These are phyloP conservation scores for Silurus glanis DNA, from an alignment of 2,113 vertebrate genomes.

Conservation along the genomic window DNA sequence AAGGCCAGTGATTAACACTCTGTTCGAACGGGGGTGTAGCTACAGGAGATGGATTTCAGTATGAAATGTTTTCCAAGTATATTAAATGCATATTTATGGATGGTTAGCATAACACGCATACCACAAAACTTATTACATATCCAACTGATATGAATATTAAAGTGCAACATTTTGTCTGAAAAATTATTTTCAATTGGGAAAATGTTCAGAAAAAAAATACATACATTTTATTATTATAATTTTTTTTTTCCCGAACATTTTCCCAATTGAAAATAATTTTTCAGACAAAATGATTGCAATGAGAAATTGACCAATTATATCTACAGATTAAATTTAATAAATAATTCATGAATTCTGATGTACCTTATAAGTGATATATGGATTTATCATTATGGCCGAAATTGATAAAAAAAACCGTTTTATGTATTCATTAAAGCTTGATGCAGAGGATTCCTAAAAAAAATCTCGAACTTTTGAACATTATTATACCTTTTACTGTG, in stretches of 20 bases:
- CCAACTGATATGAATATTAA: background rate
- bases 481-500: background rate
- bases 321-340: too few relatives aligned
- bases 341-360: too few relatives aligned
- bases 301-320: too few relatives aligned
- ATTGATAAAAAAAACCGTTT: too few relatives aligned
- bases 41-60: background rate
- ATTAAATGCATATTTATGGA: background rate
- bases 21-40: background rate
- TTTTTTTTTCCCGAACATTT: too few relatives aligned
- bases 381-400: too few relatives aligned
- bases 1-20: background rate
- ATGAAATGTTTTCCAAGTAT: background rate
- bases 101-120: background rate
- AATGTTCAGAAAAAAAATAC: too few relatives aligned
- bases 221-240: too few relatives aligned
- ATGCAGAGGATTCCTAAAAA: background rate
- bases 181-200: too few relatives aligned
- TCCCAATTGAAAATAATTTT: too few relatives aligned
- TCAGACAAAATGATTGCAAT: too few relatives aligned
- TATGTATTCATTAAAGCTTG: background rate
- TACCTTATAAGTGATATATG: too few relatives aligned
- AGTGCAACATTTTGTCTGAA: background rate
- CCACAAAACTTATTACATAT: background rate
- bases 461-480: background rate